Conservation (phyloP, 2,797 vertebrate genomes). For the Harpagifer antarcticus region DNA sequence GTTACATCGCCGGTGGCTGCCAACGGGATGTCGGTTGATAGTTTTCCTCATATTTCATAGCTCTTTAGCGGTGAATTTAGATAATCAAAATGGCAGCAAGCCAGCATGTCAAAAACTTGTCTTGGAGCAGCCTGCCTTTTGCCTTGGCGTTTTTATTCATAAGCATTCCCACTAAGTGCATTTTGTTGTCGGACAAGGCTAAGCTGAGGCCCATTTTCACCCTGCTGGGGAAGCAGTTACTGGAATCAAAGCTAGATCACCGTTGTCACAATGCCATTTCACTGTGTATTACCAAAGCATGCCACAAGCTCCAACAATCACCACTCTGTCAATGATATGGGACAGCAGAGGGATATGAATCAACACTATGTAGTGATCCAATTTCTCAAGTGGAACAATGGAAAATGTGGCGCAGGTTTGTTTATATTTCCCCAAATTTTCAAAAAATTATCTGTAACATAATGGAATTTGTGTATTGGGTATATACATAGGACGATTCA, state of each 20-base stretch:
- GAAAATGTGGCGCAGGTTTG: conserved; percentile 12
- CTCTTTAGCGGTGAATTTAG: conserved; percentile 78
- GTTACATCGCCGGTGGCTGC: conserved; percentile 66
- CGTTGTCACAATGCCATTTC: conserved; percentile 78
- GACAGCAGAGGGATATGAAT: conserved; percentile 33
- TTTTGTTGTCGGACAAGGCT: conserved; percentile 80
- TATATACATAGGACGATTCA: conserved; percentile 22
- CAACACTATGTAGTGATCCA: conserved; percentile 42
- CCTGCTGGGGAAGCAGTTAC: conserved; percentile 73
- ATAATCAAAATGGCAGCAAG: conserved; percentile 79
- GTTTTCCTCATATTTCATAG: conserved; percentile 73
- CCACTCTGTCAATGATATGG: conserved; percentile 44
- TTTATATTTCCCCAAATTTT: conserved; percentile 18
- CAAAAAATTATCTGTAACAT: conserved; percentile 15
- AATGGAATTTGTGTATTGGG: conserved; percentile 8
- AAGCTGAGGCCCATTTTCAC: conserved; percentile 71
- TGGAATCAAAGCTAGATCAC: conserved; percentile 81
- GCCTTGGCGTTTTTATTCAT: conserved; percentile 72
- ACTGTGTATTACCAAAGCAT: conserved; percentile 52
- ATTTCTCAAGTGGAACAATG: conserved; percentile 42
- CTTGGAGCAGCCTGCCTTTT: conserved; percentile 54
- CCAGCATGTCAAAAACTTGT: conserved; percentile 76
- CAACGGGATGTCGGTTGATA: conserved; percentile 62
- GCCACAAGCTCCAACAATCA: conserved; percentile 53
- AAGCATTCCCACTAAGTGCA: conserved; percentile 81